Percentiles rank a stretch among this genome's conserved stretches.
phyloP scores from a whole-genome alignment of 2,113 vertebrate genomes.

The Cervus canadensis region DNA sequence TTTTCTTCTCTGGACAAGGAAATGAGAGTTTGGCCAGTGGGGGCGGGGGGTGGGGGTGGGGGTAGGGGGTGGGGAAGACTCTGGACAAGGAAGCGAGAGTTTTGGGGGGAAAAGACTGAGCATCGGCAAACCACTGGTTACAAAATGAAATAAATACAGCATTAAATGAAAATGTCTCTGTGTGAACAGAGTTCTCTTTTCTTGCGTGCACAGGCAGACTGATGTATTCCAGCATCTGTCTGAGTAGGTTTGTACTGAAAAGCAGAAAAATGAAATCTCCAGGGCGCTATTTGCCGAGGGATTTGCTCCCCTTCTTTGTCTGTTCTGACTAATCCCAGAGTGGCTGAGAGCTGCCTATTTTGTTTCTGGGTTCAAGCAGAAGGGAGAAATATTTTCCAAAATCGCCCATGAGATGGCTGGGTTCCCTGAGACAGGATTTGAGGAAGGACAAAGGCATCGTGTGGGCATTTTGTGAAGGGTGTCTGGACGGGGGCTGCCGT shows the following conservation, averaged over 20 bases:
- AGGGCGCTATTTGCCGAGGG: background rate
- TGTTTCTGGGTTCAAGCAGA: conserved; percentile 29
- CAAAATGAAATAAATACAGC: conserved; percentile 12
- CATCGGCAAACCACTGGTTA: background rate
- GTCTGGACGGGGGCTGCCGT: background rate
- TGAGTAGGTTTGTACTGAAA: background rate
- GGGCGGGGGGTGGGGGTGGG: too few relatives aligned
- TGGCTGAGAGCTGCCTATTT: conserved; percentile 11
- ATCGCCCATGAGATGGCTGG: background rate
- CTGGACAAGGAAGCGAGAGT: background rate
- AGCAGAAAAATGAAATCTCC: conserved; percentile 7
- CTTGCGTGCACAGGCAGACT: background rate
- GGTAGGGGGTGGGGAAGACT: too few relatives aligned
- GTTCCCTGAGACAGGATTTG: conserved; percentile 19
- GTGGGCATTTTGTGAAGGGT: background rate
- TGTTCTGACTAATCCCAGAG: background rate
- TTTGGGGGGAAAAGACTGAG: background rate
- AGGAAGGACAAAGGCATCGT: background rate
- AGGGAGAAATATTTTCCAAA: conserved; percentile 35
- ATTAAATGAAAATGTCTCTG: background rate
- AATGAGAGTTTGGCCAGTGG: background rate
- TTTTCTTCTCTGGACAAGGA: conserved; percentile 19
- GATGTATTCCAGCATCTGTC: conserved; percentile 12
- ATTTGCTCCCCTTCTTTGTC: conserved; percentile 50
- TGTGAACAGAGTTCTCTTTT: background rate